Evolutionary conservation across 2,888 invertebrate species (phyloP), one percentile per base, ranked within the genome.

Genomic region (Tanytarsus gracilentus): DNA sequence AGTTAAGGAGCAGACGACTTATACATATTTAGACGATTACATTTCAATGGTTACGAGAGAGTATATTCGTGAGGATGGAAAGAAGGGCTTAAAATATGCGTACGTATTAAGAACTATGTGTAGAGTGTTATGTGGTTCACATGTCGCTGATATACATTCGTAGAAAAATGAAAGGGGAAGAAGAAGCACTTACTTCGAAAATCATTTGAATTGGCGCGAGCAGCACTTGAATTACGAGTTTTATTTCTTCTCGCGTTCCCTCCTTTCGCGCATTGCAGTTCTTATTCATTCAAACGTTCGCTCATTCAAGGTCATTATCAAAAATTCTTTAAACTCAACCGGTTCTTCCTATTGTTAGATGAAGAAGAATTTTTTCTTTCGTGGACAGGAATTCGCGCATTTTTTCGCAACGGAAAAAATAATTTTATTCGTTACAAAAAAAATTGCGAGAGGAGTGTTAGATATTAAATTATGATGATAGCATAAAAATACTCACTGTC

Each of bases 141-240:
- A 40, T 40, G 40, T 40, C 40, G 40, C 40, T 40, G 9, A n/a
- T n/a, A n/a, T n/a, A n/a, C n/a, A n/a, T n/a, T n/a, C 21, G 9
- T 40, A 40, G 2, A 11, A 7, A 21, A 40, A 16, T 9, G 18
- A 14, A 52, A 52, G 33, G 14, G 18, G 26, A 30, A 29, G 11
- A 52, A n/a, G 9, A 25, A 29, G 16, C 30, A 33, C 44, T 14
- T 11, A 44, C 44, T 23, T 18, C 44, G 16, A 23, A 5, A 23
- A 44, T 44, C 44, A 44, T 44, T n/a, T 40, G 29, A 52, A 52
- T 52, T 52, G 52, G 52, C 52, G 52, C 52, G 52, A 52, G 52
- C 52, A 52, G n/a, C 52, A 52, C 52, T 52, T 52, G 52, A 52
- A 52, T 33, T 52, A 33, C 52, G 18, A 52, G 52, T 52, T 52